Evolutionary conservation across 2,888 invertebrate genomes (phyloP), one percentile per base, ranked within the genome.

Genomic region (Julus scandinavius): DNA sequence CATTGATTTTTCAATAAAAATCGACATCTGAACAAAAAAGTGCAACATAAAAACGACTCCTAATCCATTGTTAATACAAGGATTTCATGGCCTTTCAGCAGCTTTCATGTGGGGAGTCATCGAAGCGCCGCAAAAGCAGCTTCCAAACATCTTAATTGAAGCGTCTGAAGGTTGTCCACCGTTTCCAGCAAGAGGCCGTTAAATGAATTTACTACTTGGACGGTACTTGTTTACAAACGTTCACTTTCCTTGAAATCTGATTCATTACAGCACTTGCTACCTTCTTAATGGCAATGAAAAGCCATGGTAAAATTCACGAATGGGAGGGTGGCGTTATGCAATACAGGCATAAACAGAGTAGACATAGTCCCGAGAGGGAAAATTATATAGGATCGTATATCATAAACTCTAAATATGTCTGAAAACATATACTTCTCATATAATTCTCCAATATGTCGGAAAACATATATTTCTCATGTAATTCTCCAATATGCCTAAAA

Each of bases 1-100:
- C 72, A 72, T 72, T 72, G 72, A 72, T 72, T 72, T 72, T 72
- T 72, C 72, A 72, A 72, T 72, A 72, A 72, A 72, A 72, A 9
- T 29, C 29, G 72, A 72, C 29, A 7, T 29, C 9, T 20, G 72
- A 29, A 72, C 72, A 72, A 72, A 72, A 72, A 72, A 72, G 20
- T 29, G 72, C 6, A 11, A 29, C 72, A 72, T 72, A 72, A 72
- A 72, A 72, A 72, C 72, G 29, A 72, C 72, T 72, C 9, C 29
- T 72, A 72, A 72, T 72, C 72, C 72, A 72, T 72, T 72, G 72
- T 72, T 72, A 72, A 29, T 72, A 72, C 72, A 29, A 72, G 72
- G 72, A 72, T 72, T 72, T 72, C 72, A 72, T 72, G 72, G 72
- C 72, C 72, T 72, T 29, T 72, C 72, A 72, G 20, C 72, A 29